Evolutionary conservation across 2,888 invertebrate genomes (phyloP).

Genomic region (Glyphotaelius pellucidus): DNA sequence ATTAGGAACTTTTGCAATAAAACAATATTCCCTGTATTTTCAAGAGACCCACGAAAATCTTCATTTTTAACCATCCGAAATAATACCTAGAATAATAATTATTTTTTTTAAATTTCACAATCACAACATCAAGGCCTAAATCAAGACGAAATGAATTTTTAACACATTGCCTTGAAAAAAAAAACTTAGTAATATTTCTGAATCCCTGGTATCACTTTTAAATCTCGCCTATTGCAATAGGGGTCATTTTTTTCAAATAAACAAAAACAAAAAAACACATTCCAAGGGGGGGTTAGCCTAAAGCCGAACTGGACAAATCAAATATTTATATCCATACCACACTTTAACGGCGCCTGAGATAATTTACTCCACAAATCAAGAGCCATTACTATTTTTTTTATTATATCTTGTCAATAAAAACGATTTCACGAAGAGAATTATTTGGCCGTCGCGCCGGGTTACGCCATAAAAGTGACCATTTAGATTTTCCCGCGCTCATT

Average conservation of each 20-base stretch:
- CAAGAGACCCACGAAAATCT: no score
- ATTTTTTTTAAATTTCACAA: no score
- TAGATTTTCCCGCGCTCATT: neutral
- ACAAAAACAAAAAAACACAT: no score
- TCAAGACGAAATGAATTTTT: no score
- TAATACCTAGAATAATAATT: no score
- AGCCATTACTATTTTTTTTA: neutral
- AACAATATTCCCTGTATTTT: neutral
- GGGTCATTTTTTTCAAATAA: no score
- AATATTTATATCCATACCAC: neutral
- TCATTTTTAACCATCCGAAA: no score
- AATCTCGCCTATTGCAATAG: no score
- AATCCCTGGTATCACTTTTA: no score
- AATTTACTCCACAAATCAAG: slow-evolving; percentile 2
- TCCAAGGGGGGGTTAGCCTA: neutral
- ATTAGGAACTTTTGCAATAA: neutral
- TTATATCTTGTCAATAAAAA: neutral
- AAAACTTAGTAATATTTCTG: no score
- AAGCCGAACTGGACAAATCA: neutral
- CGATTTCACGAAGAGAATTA: neutral
- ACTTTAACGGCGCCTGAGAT: neutral
- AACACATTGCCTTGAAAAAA: no score
- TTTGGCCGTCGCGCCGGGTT: slow-evolving; percentile 13
- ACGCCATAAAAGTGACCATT: slow-evolving; percentile 40
- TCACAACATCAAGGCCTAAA: no score